Evolutionary conservation across 2,797 vertebrate species (phyloP).

Genomic region (Discoglossus pictus): DNA sequence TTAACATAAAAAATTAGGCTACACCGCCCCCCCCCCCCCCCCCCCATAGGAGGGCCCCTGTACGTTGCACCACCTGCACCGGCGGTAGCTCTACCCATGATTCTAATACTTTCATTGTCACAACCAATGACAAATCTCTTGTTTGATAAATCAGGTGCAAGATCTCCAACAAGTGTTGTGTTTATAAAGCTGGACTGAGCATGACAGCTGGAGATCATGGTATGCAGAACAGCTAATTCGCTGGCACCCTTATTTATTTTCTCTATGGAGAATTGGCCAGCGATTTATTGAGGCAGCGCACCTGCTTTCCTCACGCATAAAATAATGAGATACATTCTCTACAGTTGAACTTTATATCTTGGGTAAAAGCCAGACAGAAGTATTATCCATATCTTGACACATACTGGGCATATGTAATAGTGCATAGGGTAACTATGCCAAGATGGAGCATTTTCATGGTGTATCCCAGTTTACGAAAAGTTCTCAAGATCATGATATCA

Average conservation of each 20-base stretch:
- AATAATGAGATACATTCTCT: conserved; percentile 24
- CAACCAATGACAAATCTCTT: neutral
- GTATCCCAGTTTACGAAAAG: too few species aligned
- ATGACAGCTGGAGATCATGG: conserved; percentile 15
- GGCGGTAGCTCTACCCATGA: too few species aligned
- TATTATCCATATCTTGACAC: conserved; percentile 13
- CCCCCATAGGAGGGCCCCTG: too few species aligned
- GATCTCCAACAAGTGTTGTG: neutral
- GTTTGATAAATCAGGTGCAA: conserved; percentile 7
- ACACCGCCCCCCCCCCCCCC: too few species aligned
- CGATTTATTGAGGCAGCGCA: conserved; percentile 15
- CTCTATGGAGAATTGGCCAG: neutral
- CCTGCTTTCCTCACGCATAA: conserved; percentile 20
- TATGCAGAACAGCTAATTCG: conserved; percentile 10
- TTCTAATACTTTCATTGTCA: too few species aligned
- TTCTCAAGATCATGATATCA: too few species aligned
- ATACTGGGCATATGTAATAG: neutral
- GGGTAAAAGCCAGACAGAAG: conserved; percentile 32
- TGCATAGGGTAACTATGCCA: too few species aligned
- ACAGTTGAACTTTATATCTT: conserved; percentile 25
- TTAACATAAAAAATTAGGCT: too few species aligned
- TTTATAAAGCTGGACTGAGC: too few species aligned
- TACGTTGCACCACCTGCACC: too few species aligned
- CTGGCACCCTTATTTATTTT: neutral
- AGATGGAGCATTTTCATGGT: too few species aligned